phyloP scores from a whole-genome alignment of 2,113 vertebrate species.

The Ellobius talpinus region DNA sequence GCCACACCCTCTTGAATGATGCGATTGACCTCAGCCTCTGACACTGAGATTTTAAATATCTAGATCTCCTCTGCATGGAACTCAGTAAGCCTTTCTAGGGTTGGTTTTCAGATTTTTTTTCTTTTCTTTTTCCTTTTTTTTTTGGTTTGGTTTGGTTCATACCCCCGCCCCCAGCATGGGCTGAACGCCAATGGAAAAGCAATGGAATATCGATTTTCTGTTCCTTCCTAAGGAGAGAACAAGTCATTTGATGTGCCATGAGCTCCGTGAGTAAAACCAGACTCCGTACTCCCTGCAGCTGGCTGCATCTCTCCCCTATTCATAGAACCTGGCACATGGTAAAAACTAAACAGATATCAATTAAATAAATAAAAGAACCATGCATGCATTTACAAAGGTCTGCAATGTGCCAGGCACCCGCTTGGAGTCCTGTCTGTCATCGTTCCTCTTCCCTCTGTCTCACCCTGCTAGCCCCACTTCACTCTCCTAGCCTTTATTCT shows the following conservation, averaged over 20 bases:
- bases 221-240: constrained; percentile 75
- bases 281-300: constrained; percentile 72
- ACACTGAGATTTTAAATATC: not conserved
- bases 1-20: not conserved
- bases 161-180: constrained; percentile 15
- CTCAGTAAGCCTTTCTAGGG: not conserved
- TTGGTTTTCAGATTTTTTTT: not conserved
- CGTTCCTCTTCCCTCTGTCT: not conserved
- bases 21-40: not conserved
- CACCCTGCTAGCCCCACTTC: not conserved
- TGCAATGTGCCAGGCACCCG: not conserved
- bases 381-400: constrained; percentile 34
- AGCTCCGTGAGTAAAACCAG: constrained; percentile 80
- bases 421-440: not conserved
- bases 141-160: not conserved
- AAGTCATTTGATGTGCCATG: constrained; percentile 77
- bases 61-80: not conserved
- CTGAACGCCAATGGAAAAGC: constrained; percentile 77
- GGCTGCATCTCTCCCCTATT: constrained; percentile 75
- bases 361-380: constrained; percentile 76
- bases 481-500: not conserved
- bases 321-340: constrained; percentile 76
- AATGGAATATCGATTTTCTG: constrained; percentile 80
- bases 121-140: not conserved
- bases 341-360: constrained; percentile 74